Percentiles rank a stretch among this genome's conserved stretches.
These are phyloP conservation scores for Oscheius sp. DNA, from an alignment of 2,888 invertebrate genomes.

Conservation along the genomic window DNA sequence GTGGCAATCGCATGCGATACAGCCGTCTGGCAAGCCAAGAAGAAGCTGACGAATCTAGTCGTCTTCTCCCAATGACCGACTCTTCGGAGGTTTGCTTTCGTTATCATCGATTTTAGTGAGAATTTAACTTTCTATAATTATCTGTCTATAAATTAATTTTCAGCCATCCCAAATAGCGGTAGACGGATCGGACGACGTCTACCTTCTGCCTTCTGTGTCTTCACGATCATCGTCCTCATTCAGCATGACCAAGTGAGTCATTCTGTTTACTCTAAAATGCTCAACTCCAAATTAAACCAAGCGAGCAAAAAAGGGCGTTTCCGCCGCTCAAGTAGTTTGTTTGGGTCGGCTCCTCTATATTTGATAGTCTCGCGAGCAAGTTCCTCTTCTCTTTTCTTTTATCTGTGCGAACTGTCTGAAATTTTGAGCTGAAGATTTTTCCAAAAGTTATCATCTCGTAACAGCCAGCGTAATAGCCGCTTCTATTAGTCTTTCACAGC, in stretches of 20 bases:
- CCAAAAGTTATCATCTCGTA: too few species aligned
- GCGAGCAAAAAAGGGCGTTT: too few species aligned
- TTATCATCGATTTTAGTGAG: too few species aligned
- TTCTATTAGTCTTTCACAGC: too few species aligned
- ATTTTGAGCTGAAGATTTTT: too few species aligned
- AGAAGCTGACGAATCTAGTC: conserved; percentile 53
- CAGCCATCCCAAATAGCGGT: conserved; percentile 44
- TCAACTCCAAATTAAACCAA: too few species aligned
- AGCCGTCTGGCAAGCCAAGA: conserved; percentile 58
- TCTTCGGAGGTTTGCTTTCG: conserved; percentile 42
- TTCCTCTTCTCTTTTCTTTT: too few species aligned
- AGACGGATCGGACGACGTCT: conserved; percentile 67
- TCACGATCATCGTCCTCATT: conserved; percentile 51
- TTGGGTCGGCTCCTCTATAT: too few species aligned
- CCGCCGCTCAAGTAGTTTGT: background rate
- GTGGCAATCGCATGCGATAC: conserved; percentile 57
- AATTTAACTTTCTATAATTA: background rate
- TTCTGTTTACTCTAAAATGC: too few species aligned
- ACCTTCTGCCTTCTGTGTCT: conserved; percentile 62
- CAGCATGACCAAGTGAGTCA: conserved; percentile 57
- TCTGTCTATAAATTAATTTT: background rate
- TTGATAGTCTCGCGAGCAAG: background rate
- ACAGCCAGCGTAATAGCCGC: too few species aligned
- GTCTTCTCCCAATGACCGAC: conserved; percentile 54
- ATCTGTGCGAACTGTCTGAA: too few species aligned